A percentile compares a stretch with the other conserved stretches of the same genome.
phyloP scores from a whole-genome alignment of 2,888 invertebrate species.

The Theodoxus fluviatilis region DNA sequence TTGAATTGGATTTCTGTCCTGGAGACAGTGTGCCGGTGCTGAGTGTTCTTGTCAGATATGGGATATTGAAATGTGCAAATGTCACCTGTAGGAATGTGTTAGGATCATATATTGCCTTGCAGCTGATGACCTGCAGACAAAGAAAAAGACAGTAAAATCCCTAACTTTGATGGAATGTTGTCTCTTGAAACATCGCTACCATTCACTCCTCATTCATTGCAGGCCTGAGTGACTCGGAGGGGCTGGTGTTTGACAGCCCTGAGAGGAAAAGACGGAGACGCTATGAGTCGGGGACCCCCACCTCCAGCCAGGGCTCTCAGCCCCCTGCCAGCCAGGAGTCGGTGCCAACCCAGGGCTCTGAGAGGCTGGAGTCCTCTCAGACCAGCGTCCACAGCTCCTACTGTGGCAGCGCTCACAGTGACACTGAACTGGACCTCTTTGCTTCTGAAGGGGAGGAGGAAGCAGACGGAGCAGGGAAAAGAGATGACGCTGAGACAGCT shows the following conservation, averaged over 20 bases:
- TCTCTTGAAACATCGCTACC: no score
- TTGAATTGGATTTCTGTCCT: no score
- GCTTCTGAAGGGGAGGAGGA: background rate
- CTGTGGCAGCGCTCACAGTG: slow-evolving; percentile 36
- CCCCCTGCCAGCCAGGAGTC: slow-evolving; percentile 19
- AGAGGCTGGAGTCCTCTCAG: no score
- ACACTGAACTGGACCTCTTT: slow-evolving; percentile 34
- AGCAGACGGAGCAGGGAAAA: background rate
- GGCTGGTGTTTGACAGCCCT: slow-evolving; percentile 43
- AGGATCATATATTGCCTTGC: no score
- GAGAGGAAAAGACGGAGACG: slow-evolving; percentile 20
- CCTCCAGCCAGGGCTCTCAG: background rate
- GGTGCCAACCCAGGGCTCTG: no score
- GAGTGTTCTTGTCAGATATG: no score
- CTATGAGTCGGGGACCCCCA: background rate
- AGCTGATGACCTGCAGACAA: no score
- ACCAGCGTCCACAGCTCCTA: slow-evolving; percentile 37
- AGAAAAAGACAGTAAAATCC: no score
- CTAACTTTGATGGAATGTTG: no score
- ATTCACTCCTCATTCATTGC: slow-evolving; percentile 13
- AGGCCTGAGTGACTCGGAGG: slow-evolving; percentile 40
- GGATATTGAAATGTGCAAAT: no score
- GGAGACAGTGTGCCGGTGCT: no score
- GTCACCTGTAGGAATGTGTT: no score
- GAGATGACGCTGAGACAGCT: background rate